Percentiles rank a stretch among this genome's conserved stretches.
These are phyloP conservation scores for Phrynocephalus vlangalii DNA, from an alignment of 2,797 vertebrate genomes.

Conservation along the genomic window DNA sequence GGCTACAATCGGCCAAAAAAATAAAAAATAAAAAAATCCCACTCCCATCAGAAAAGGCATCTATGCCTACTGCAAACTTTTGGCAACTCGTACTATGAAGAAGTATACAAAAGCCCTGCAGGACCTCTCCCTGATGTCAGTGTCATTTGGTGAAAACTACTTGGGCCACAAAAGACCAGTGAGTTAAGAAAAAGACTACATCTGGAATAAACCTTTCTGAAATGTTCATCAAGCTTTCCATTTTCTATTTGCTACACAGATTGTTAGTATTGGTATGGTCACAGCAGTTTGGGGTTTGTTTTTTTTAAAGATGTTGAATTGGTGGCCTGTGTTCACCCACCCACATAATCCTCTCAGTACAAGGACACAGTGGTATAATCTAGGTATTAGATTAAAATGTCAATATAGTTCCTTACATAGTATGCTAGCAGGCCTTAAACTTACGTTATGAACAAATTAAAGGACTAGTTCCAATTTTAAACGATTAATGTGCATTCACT, in stretches of 20 bases:
- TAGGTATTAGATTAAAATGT: conserved; percentile 37
- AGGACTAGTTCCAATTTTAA: conserved; percentile 39
- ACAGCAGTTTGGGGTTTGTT: not conserved
- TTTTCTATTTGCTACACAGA: not conserved
- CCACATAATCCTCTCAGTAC: conserved; percentile 7
- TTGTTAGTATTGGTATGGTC: not conserved
- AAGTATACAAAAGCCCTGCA: not conserved
- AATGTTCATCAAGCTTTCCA: not conserved
- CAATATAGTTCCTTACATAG: conserved; percentile 35
- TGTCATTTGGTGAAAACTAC: not conserved
- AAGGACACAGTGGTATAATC: conserved; percentile 40
- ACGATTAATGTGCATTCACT: conserved; percentile 49
- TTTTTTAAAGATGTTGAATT: not conserved
- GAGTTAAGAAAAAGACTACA: not conserved
- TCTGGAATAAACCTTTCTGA: not conserved
- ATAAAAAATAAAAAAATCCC: not conserved
- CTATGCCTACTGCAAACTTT: not conserved
- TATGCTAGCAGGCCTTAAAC: conserved; percentile 45
- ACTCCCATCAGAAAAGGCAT: not conserved
- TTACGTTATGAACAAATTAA: conserved; percentile 45
- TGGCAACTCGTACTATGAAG: not conserved
- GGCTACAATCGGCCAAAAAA: not conserved
- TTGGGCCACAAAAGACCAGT: not conserved
- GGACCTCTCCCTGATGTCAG: not conserved
- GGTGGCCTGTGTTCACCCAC: conserved; percentile 21